Base-by-base conservation (phyloP, 1,140 invertebrate species). In the Atta colombica region DNA sequence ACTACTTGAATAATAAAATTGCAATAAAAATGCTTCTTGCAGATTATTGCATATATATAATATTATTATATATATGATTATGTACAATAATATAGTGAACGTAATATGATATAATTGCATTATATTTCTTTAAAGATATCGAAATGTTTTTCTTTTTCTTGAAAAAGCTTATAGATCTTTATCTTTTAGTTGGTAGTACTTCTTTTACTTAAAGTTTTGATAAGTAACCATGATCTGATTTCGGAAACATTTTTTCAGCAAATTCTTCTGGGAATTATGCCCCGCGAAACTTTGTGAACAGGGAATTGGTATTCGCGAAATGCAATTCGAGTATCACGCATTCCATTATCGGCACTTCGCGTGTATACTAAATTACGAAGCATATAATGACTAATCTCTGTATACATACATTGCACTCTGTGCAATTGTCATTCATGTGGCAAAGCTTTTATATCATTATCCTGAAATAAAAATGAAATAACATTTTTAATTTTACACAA, bases 261-360 rank as follows among this genome's bases (percentile, higher is more conserved):
- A 51, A 77, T 85, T 53, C 39, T 77, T 85, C 28, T n/a, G 39
- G 55, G 58, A 63, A 63, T 51, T 49, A 65, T 53, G 14, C 21
- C 10, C 8, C 51, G 16, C 18, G 60, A 75, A 84, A 84, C 35
- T 51, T 84, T 25, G 21, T 25, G n/a, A 35, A 25, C 39, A 12
- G 35, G 8, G 10, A 60, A 61, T 77, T 28, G 72, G 31, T 39
- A 65, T 66, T 65, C 58, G 31, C n/a, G 25, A 84, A 75, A 84
- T 21, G 74, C 49, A 45, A 66, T 77, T 65, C 51, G 14, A 35
- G 14, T 65, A 65, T 51, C 28, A 45, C 45, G 49, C 82, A 72
- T 82, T 82, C 35, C 78, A 82, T 61, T 74, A 61, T 14, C 18
- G 55, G 68, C 10, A 60, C 18, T 45, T 55, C 45, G 53, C 16